Conservation (phyloP, 2,797 vertebrate species). For the Salarias fasciatus region DNA sequence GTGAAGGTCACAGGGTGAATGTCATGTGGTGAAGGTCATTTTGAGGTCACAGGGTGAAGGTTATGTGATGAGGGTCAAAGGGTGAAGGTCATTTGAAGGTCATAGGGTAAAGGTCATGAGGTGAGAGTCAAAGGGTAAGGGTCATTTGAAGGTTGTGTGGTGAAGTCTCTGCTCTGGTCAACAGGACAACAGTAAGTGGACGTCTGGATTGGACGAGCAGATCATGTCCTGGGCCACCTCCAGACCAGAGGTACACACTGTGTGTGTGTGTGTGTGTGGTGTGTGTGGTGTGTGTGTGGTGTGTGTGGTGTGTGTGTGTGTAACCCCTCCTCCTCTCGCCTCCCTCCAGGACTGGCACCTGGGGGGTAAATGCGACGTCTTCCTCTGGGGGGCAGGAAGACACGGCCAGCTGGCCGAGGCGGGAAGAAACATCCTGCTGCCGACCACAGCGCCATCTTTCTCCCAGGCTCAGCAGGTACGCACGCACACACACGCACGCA, state of each 20-base stretch:
- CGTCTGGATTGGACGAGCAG: slow-evolving; percentile 94
- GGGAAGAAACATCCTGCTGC: slow-evolving; percentile 94
- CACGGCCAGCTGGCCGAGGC: slow-evolving; percentile 97
- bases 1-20: too few relatives aligned
- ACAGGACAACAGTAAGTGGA: slow-evolving; percentile 98
- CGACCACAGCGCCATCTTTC: slow-evolving; percentile 90
- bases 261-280: neutral
- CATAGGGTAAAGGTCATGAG: too few relatives aligned
- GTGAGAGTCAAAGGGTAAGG: too few relatives aligned
- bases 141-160: too few relatives aligned
- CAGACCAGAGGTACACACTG: slow-evolving; percentile 88
- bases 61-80: too few relatives aligned
- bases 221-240: slow-evolving; percentile 99
- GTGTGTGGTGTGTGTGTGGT: neutral
- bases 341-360: slow-evolving; percentile 93
- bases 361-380: slow-evolving; percentile 96
- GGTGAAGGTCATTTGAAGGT: too few relatives aligned
- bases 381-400: slow-evolving; percentile 94
- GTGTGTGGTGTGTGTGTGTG: neutral
- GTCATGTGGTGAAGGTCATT: too few relatives aligned
- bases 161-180: neutral
- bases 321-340: too few relatives aligned
- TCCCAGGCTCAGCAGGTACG: slow-evolving; percentile 96
- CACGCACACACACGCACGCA: neutral
- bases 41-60: too few relatives aligned